Conservation (phyloP, 2,113 vertebrate species). For the Taurulus bubalis region DNA sequence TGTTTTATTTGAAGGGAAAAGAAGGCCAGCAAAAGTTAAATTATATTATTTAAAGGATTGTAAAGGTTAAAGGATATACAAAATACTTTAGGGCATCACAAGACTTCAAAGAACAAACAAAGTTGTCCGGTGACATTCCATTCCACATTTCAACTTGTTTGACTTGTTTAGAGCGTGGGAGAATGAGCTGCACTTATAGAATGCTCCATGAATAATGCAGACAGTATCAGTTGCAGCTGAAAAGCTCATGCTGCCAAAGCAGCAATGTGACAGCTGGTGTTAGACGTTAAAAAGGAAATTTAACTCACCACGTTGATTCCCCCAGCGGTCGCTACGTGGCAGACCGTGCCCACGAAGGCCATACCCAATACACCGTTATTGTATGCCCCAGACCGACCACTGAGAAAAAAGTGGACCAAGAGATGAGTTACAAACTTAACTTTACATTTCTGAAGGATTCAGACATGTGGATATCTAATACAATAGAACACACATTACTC, state of each 20-base stretch:
- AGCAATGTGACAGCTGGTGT: slow-evolving; percentile 22
- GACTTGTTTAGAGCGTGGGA: not conserved
- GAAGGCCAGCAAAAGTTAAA: not conserved
- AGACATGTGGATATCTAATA: not conserved
- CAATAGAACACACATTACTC: not conserved
- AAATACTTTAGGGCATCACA: not conserved
- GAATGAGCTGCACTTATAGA: slow-evolving; percentile 12
- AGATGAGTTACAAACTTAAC: not conserved
- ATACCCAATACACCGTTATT: slow-evolving; percentile 81
- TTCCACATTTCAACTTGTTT: too few species aligned
- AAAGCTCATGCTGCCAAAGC: slow-evolving; percentile 17
- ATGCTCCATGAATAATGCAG: slow-evolving; percentile 67
- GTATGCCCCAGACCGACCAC: slow-evolving; percentile 73
- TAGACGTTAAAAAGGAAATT: slow-evolving; percentile 21
- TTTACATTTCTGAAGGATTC: not conserved
- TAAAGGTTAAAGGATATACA: not conserved
- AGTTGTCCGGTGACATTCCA: slow-evolving; percentile 16
- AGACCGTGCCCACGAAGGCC: slow-evolving; percentile 89
- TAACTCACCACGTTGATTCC: slow-evolving; percentile 89
- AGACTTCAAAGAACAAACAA: not conserved
- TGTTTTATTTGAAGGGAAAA: not conserved
- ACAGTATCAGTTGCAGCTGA: slow-evolving; percentile 54
- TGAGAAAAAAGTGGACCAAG: slow-evolving; percentile 55
- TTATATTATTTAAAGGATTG: not conserved
- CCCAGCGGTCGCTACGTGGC: slow-evolving; percentile 80